Base-by-base conservation (phyloP, 2,888 invertebrate species). In the Agrotis puta region DNA sequence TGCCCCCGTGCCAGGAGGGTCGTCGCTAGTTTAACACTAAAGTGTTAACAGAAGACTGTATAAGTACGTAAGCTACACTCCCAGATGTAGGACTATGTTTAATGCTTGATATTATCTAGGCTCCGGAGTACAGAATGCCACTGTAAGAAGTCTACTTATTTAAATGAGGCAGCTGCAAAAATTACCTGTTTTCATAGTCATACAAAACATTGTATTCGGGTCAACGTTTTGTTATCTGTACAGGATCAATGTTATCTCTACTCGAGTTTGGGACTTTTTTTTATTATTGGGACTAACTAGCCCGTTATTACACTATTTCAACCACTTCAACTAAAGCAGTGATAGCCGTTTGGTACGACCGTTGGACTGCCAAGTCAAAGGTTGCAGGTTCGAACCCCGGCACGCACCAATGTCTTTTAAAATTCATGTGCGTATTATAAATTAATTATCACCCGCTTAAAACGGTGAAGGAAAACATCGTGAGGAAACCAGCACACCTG, bases 51-150 rank as follows among this genome's bases (percentile, higher is more conserved):
- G 50, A 18, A 50, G 7, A n/a, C 18, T 16, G 4, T n/a, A n/a
- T 62, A 7, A 20, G 20, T 45, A 13, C 5, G 33, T 16, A 18
- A 1, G 2, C 3, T 16, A 11, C 22, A 45, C 22, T n/a, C 16
- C 5, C n/a, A n/a, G 22, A 16, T 45, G 9, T 56, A 20, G 13
- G 14, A 22, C 13, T 39, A 16, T 24, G 18, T 71, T 47, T 39
- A 53, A 11, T 47, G 18, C n/a, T 18, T 13, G 45, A 70, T 70
- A 16, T 47, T 53, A 70, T 71, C 70, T 24, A 24, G 45, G 20
- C 3, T 39, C 20, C 43, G 16, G n/a, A 20, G 24, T 2, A 14
- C 16, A 53, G 45, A 14, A 59, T 39, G 24, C 24, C 39, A 24
- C 33, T 11, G 27, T 22, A 13, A 16, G 22, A n/a, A 27, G n/a